These are phyloP conservation scores for Dasyurus viverrinus DNA, from an alignment of 2,113 vertebrate species.

Conservation along the genomic window DNA sequence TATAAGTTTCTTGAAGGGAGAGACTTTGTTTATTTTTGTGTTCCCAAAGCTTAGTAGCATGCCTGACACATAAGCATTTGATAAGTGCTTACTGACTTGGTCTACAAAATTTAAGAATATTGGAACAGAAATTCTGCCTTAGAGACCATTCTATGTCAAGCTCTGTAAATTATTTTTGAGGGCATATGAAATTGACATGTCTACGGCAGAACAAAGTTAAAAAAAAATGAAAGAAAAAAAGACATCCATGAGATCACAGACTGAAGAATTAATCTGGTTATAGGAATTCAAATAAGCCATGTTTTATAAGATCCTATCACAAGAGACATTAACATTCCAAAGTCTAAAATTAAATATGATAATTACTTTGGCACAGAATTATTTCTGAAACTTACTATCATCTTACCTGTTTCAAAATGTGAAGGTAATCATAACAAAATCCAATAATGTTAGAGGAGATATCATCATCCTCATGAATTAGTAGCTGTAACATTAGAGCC, in stretches of 20 bases:
- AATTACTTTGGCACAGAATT: not conserved
- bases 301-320: conserved; percentile 21
- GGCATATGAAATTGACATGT: not conserved
- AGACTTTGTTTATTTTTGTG: not conserved
- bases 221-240: not conserved
- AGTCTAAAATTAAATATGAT: conserved; percentile 31
- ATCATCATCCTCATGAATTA: conserved; percentile 97
- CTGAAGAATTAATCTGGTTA: not conserved
- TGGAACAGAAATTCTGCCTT: not conserved
- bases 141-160: not conserved
- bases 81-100: not conserved
- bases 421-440: conserved; percentile 99
- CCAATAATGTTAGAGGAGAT: conserved; percentile 97
- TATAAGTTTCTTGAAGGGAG: not conserved
- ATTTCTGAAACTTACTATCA: conserved; percentile 37
- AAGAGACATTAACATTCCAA: conserved; percentile 25
- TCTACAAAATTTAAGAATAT: not conserved
- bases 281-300: conserved; percentile 26
- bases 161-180: not conserved
- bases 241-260: not conserved
- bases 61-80: not conserved
- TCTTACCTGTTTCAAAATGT: conserved; percentile 96
- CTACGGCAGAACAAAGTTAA: not conserved
- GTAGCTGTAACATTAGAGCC: conserved; percentile 93
- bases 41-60: not conserved